phyloP scores from a whole-genome alignment of 2,797 vertebrate genomes.

The Chromobotia macracanthus region DNA sequence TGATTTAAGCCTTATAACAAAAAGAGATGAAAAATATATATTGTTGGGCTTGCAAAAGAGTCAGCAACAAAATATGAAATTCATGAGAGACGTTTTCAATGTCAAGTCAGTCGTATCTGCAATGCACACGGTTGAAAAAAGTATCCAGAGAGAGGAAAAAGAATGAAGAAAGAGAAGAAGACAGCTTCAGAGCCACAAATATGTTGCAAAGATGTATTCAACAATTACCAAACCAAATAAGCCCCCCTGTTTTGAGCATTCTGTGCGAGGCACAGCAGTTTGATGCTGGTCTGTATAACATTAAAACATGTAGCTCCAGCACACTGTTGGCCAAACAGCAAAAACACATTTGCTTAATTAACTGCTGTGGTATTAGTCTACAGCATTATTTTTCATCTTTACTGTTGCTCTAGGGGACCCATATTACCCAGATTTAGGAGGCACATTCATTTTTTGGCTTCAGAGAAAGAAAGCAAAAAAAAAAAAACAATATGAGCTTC shows the following conservation, averaged over 20 bases:
- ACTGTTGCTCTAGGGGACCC: constrained; percentile 61
- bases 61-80: constrained; percentile 33
- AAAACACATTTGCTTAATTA: constrained; percentile 64
- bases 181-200: constrained; percentile 55
- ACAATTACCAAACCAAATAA: constrained; percentile 57
- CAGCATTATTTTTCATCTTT: constrained; percentile 67
- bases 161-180: constrained; percentile 17
- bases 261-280: constrained; percentile 34
- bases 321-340: constrained; percentile 35
- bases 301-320: constrained; percentile 50
- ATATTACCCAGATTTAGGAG: constrained; percentile 63
- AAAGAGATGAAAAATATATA: constrained; percentile 19
- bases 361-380: constrained; percentile 53
- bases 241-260: constrained; percentile 18
- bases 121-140: constrained; percentile 18
- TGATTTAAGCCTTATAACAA: constrained; percentile 44
- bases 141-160: constrained; percentile 1
- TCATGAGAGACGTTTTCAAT: constrained; percentile 42
- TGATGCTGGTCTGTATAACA: constrained; percentile 63
- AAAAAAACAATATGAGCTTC: constrained; percentile 47
- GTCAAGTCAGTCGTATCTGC: constrained; percentile 31
- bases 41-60: neutral
- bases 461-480: constrained; percentile 30
- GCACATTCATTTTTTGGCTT: constrained; percentile 59
- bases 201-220: constrained; percentile 62